Conservation (phyloP, 2,797 vertebrate species). For the Rhinogobio ventralis region DNA sequence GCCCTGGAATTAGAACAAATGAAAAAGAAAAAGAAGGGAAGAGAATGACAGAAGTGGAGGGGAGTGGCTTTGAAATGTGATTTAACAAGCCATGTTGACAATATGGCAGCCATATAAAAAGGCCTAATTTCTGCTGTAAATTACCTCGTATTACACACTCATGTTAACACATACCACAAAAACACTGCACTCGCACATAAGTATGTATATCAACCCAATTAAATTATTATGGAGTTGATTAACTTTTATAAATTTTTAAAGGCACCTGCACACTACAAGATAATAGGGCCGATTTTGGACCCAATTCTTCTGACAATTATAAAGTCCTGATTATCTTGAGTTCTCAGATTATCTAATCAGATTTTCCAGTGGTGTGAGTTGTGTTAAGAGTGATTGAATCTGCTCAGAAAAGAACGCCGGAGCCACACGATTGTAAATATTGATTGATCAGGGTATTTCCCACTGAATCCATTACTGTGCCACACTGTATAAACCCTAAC, state of each 20-base stretch:
- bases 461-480: no score
- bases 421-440: no score
- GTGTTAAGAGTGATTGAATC: no score
- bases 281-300: neutral
- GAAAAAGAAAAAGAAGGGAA: slow-evolving; percentile 71
- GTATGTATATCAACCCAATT: neutral
- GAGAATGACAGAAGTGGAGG: slow-evolving; percentile 68
- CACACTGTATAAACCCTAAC: no score
- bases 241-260: neutral
- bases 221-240: neutral
- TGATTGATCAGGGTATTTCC: no score
- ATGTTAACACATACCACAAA: slow-evolving; percentile 32
- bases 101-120: slow-evolving; percentile 79
- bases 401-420: no score
- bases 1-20: slow-evolving; percentile 84
- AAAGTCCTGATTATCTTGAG: no score
- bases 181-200: neutral
- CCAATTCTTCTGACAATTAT: no score
- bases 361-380: no score
- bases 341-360: no score
- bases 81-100: slow-evolving; percentile 77
- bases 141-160: slow-evolving; percentile 65
- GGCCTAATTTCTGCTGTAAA: slow-evolving; percentile 78
- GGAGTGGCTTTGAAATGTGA: slow-evolving; percentile 64
- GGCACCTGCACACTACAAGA: neutral